Base-by-base conservation (phyloP, 2,888 invertebrate species). In the Tetropium fuscum region DNA sequence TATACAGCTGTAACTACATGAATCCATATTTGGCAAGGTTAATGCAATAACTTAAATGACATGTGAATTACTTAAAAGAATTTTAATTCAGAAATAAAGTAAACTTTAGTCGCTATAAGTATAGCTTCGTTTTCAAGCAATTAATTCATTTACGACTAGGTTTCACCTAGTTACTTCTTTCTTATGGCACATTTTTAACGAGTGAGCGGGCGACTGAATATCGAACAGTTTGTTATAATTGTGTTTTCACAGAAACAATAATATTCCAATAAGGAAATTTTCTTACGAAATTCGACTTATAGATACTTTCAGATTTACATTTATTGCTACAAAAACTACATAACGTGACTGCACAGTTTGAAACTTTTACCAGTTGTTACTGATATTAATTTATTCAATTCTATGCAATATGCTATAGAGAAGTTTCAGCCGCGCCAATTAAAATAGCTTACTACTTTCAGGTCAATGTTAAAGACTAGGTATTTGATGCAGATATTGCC, bases 231-330 rank as follows among this genome's bases (percentile, higher is more conserved):
- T n/a, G 18, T 16, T n/a, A 27, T 27, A 38, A 51, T 20, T 51
- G 19, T 22, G 5, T 40, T 13, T 25, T 20, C 27, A 22, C 6
- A 30, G 20, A 7, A 40, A 38, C 27, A 36, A 41, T 41, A 38
- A 32, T 27, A 49, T 40, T 51, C 51, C 7, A 51, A 51, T 51
- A 51, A 51, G 51, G 51, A 48, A 48, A 32, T 40, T 40, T 38
- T 51, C 38, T 51, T 51, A 18, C 30, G 40, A 51, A 51, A 51
- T 51, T 27, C 8, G 27, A n/a, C n/a, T 36, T 18, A 5, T 51
- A 6, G 8, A 25, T 27, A 40, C 34, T 51, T 40, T 51, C 51
- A 34, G 7, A 40, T 51, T 13, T 40, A 15, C 38, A 15, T 51
- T 51, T 51, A 40, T 8, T 11, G 11, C 10, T 25, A 27, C n/a